Evolutionary conservation across 53 echinoderm and acorn worm genomes (phyloP), one percentile per base, ranked within the genome.

Genomic region (Mesocentrotus franciscanus): DNA sequence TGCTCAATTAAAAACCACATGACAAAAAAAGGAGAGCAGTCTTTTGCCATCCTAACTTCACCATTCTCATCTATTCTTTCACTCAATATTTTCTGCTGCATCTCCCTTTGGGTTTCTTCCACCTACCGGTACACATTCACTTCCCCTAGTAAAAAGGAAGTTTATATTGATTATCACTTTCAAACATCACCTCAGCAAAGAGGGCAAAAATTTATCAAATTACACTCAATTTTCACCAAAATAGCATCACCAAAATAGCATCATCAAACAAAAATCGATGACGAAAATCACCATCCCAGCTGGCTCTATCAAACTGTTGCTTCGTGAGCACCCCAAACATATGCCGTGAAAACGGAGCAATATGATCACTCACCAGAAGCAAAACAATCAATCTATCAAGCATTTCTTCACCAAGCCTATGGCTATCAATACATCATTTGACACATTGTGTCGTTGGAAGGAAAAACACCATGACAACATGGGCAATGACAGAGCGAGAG

Each of bases 211-310:
- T 9, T n/a, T 58, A 10, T 90, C 90, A 90, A 18, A 17, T 36
- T 85, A 55, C 55, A 24, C 49, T 55, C 87, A 42, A 56, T 55
- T 49, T 14, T 85, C 55, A 85, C 57, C 55, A 85, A 55, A 85
- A 55, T 85, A 56, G 87, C 57, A 85, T n/a, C 49, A 49, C 55
- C 24, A 49, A 56, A 85, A n/a, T 85, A 56, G 87, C 57, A 85
- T n/a, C 49, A 49, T 85, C 24, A 49, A 56, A 85, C 22, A 57
- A 42, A 18, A 84, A 84, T 84, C 18, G 36, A 84, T 84, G 56
- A 85, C 20, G 22, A 85, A 74, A 74, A 74, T 74, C 74, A 74
- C 74, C 10, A 74, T 30, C 74, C 74, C 29, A 29, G 32, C 74
- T 29, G 10, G 32, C 74, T 29, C 11, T 10, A 74, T 29, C 74